phyloP scores from a whole-genome alignment of 2,797 vertebrate genomes.

The Megaceryle alcyon region DNA sequence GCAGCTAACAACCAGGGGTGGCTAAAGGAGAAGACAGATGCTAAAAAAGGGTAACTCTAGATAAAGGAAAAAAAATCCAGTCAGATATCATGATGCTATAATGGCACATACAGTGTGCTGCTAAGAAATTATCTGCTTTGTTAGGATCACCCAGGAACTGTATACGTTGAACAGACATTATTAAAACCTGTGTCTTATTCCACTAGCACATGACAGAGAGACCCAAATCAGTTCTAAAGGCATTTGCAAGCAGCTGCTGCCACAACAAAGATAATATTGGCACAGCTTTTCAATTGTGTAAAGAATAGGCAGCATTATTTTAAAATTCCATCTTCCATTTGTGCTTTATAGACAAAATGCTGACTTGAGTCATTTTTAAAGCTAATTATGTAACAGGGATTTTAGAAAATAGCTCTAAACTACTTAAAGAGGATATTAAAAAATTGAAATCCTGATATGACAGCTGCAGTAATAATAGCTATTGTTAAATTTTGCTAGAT shows the following conservation, averaged over 20 bases:
- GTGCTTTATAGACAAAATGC: slow-evolving; percentile 13
- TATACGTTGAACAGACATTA: neutral
- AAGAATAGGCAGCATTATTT: neutral
- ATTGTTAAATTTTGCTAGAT: slow-evolving; percentile 47
- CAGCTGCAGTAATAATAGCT: slow-evolving; percentile 42
- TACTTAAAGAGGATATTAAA: slow-evolving; percentile 55
- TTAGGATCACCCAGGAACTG: neutral
- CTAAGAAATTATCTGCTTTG: slow-evolving; percentile 3
- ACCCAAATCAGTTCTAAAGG: slow-evolving; percentile 34
- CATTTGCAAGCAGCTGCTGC: slow-evolving; percentile 6
- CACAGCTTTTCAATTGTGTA: neutral
- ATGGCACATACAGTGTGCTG: neutral
- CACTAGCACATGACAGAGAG: slow-evolving; percentile 6
- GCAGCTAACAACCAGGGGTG: neutral
- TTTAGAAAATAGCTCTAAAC: slow-evolving; percentile 29
- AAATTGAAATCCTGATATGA: slow-evolving; percentile 25
- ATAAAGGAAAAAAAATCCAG: neutral
- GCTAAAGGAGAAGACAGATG: neutral
- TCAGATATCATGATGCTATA: neutral
- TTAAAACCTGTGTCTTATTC: neutral
- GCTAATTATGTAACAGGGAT: slow-evolving; percentile 58
- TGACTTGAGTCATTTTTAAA: slow-evolving; percentile 14
- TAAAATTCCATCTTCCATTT: neutral
- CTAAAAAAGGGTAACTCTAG: neutral
- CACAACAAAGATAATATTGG: neutral